Conservation (phyloP, 2,888 invertebrate species). For the Mesoligia furuncula region DNA sequence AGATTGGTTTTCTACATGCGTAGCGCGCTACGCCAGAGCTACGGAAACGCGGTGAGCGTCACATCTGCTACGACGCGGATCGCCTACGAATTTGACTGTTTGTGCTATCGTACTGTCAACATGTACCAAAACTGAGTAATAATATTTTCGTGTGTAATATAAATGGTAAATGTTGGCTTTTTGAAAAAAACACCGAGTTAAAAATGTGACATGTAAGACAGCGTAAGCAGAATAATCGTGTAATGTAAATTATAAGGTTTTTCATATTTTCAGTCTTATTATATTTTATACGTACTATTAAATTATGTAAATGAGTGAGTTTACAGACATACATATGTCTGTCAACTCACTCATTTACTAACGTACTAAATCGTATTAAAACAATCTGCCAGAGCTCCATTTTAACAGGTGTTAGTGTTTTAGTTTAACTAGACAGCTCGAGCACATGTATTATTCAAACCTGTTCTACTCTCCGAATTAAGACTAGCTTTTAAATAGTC, state of each 20-base stretch:
- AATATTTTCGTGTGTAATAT: conserved; percentile 19
- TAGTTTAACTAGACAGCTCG: conserved; percentile 32
- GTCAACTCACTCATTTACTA: too few species aligned
- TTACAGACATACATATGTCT: conserved; percentile 15
- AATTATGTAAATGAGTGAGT: conserved; percentile 41
- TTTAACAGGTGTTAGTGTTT: conserved; percentile 40
- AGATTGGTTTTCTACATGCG: conserved; percentile 61
- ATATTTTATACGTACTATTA: conserved; percentile 17
- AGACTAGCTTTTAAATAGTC: conserved; percentile 16
- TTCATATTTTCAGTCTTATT: conserved; percentile 17
- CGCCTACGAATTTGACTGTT: conserved; percentile 50
- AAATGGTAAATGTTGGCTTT: not conserved
- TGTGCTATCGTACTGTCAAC: conserved; percentile 16
- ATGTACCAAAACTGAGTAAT: conserved; percentile 30
- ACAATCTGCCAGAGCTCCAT: conserved; percentile 23
- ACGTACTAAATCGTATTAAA: conserved; percentile 40
- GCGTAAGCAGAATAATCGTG: conserved; percentile 20
- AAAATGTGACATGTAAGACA: conserved; percentile 12
- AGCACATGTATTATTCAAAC: conserved; percentile 46
- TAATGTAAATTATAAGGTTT: conserved; percentile 16
- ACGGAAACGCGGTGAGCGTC: conserved; percentile 47
- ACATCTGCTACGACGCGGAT: conserved; percentile 57
- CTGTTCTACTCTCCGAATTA: conserved; percentile 23
- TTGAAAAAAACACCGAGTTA: not conserved
- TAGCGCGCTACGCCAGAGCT: conserved; percentile 59